Evolutionary conservation across 2,113 vertebrate species (phyloP).

Genomic region (Cyanistes caeruleus): DNA sequence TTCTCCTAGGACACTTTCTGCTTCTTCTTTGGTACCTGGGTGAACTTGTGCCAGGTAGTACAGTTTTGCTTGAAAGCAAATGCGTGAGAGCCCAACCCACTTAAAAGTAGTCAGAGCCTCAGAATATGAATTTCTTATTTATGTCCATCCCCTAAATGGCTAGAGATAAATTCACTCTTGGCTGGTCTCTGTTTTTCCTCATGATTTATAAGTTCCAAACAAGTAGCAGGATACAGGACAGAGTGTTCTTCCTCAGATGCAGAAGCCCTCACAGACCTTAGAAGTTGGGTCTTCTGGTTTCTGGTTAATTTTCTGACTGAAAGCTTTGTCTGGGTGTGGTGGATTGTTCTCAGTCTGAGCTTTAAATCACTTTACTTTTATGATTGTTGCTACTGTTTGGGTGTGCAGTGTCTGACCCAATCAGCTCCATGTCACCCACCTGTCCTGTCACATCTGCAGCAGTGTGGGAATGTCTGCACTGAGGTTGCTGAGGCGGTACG

Average conservation of each 20-base stretch:
- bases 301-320: not conserved
- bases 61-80: not conserved
- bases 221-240: not conserved
- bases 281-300: not conserved
- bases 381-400: not conserved
- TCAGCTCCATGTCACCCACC: not conserved
- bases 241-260: not conserved
- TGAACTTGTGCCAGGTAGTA: not conserved
- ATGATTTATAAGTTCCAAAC: not conserved
- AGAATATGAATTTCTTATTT: not conserved
- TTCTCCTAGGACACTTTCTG: not conserved
- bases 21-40: not conserved
- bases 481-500: not conserved
- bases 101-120: not conserved
- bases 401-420: not conserved
- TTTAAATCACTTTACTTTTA: not conserved
- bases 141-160: not conserved
- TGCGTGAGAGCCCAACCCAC: not conserved
- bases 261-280: not conserved
- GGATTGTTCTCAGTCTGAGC: not conserved
- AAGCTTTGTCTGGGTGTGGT: not conserved
- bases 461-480: not conserved
- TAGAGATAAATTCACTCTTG: not conserved
- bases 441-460: not conserved
- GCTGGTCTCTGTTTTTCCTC: not conserved